phyloP scores from a whole-genome alignment of 1,140 invertebrate genomes.

The Psix sp. region DNA sequence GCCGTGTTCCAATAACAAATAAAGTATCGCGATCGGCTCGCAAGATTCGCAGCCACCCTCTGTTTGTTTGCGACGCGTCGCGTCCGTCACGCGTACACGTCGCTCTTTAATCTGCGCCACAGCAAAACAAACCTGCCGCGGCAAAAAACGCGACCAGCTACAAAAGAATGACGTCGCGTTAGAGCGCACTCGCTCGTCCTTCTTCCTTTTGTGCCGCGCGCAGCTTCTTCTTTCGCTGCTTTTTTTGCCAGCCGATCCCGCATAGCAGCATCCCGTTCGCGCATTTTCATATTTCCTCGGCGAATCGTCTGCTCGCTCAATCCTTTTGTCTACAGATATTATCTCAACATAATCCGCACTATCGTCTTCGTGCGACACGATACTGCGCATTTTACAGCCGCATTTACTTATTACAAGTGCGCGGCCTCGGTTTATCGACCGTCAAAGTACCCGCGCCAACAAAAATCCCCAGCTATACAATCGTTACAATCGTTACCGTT shows the following conservation, averaged over 20 bases:
- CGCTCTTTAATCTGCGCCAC: conserved; percentile 60
- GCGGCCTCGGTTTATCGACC: conserved; percentile 33
- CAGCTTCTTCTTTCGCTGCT: conserved; percentile 15
- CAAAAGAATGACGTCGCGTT: conserved; percentile 49
- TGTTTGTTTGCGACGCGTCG: conserved; percentile 65
- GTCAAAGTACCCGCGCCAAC: background rate
- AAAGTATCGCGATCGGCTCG: conserved; percentile 14
- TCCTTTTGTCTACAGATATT: conserved; percentile 33
- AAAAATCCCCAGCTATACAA: too few relatives aligned
- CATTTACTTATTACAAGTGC: conserved; percentile 49
- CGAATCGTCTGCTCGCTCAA: conserved; percentile 17
- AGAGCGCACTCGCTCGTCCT: too few relatives aligned
- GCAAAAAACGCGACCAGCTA: conserved; percentile 34
- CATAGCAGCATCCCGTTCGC: background rate
- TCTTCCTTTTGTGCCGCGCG: conserved; percentile 27
- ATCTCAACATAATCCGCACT: conserved; percentile 40
- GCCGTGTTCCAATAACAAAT: conserved; percentile 5
- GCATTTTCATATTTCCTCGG: conserved; percentile 24
- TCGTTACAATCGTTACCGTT: conserved; percentile 24
- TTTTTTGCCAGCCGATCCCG: background rate
- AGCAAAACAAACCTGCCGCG: conserved; percentile 61
- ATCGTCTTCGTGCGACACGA: conserved; percentile 17
- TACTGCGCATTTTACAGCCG: conserved; percentile 30
- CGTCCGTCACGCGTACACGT: conserved; percentile 46
- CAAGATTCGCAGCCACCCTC: too few relatives aligned